A percentile compares a stretch with the other conserved stretches of the same genome.
Conservation (phyloP, 2,888 invertebrate genomes). For the Tinea trinotella region DNA sequence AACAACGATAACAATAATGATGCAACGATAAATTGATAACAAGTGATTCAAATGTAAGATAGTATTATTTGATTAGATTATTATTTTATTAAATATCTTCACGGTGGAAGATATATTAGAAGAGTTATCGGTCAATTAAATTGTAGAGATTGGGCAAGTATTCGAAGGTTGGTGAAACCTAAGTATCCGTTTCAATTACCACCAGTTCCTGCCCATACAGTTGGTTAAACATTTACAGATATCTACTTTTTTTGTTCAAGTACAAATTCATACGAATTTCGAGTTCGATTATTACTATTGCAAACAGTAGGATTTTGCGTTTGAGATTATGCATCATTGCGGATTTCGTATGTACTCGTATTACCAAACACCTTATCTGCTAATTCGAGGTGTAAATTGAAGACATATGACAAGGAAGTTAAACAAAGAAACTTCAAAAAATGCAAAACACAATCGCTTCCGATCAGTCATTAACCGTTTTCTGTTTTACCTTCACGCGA, state of each 20-base stretch:
- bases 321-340: neutral
- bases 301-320: neutral
- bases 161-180: constrained; percentile 53
- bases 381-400: constrained; percentile 2
- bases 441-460: constrained; percentile 60
- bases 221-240: constrained; percentile 23
- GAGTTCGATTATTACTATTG: neutral
- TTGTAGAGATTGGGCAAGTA: constrained; percentile 29
- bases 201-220: constrained; percentile 31
- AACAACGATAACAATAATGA: neutral
- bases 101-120: neutral
- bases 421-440: constrained; percentile 42
- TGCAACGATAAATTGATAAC: constrained; percentile 9
- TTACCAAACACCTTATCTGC: neutral
- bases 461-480: constrained; percentile 46
- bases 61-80: constrained; percentile 1
- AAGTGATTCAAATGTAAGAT: neutral
- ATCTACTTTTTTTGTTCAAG: constrained; percentile 20
- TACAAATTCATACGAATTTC: neutral
- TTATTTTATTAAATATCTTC: neutral
- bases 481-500: constrained; percentile 58
- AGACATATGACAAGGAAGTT: constrained; percentile 14
- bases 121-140: constrained; percentile 8
- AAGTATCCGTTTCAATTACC: constrained; percentile 39
- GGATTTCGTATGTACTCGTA: neutral